Base-by-base conservation (phyloP, 2,888 invertebrate genomes). In the Microlaimidae sp. region DNA sequence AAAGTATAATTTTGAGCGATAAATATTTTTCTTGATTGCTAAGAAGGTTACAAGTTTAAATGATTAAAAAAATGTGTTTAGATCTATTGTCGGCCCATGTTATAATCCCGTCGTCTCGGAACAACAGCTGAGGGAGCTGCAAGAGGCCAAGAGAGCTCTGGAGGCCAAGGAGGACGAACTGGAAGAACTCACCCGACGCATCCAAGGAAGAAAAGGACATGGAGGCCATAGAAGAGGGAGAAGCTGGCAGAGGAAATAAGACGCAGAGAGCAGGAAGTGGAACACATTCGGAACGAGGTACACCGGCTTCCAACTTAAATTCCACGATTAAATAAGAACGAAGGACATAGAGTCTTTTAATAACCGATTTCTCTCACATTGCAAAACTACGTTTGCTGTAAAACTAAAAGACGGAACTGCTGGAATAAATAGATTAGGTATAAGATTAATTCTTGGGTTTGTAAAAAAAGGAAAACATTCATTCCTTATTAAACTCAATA, bases 161-260 rank as follows among this genome's bases (percentile, higher is more conserved):
- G 63, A 62, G 29, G 59, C 56, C 43, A 64, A 66, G 58, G 60
- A 61, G 50, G 52, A 60, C 25, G 65, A 66, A 51, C 68, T 89
- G 69, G 83, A 85, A 65, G 81, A 79, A 50, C 87, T 93, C 83
- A 85, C 90, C 81, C 80, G 81, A 64, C 82, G 88, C 68, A 79
- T 93, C 63, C 89, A 90, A 1, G 73, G 85, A 86, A 71, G 83
- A 83, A 70, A 86, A 87, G 76, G 83, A 84, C 69, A 82, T 90
- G 84, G 92, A 90, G 74, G 66, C 69, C 60, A 73, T 72, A 55
- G 76, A 77, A 3, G 62, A 67, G 71, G 55, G 63, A 66, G 24
- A 68, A 70, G 60, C 65, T 75, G 63, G 69, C 62, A 25, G 60
- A 61, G n/a, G 67, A 64, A 57, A 69, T 70, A 52, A 48, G 52